Evolutionary conservation across 2,888 invertebrate species (phyloP), one percentile per base, ranked within the genome.

Genomic region (Ophion costatus): DNA sequence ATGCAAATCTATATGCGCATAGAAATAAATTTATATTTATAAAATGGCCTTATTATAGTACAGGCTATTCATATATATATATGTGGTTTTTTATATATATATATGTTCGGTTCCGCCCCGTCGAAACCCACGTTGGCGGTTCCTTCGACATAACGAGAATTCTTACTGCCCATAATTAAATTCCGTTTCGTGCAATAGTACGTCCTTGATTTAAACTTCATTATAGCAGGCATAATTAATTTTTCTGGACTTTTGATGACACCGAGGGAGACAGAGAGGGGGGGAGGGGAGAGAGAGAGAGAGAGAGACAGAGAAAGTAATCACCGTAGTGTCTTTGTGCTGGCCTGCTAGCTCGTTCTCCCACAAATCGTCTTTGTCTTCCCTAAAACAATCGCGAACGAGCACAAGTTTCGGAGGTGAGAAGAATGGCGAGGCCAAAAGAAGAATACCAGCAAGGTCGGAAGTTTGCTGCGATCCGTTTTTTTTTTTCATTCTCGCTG

Each of bases 381-480:
- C 1, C 56, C 24, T 51, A 51, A 73, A 79, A 84, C 85, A 82
- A 82, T 82, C 73, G 85, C 76, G 63, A 73, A 76, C 57, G 71
- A 33, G 71, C 71, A 73, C 71, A 77, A 70, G 84, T 71, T 70
- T 67, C 10, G 17, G 63, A 63, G 67, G 45, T 38, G 66, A 74
- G 70, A 73, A 80, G n/a, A 76, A 80, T 80, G 73, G 42, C 42
- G 71, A 61, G 45, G 56, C 24, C 14, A 42, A 59, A 51, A 24
- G 71, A 38, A 66, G 66, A 57, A 24, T 20, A 45, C 22, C 24
- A 51, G 17, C 38, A 61, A 20, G 38, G 56, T 29, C 67, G 56
- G 29, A 67, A 82, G 74, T 45, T 33, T 45, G 61, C 75, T 59
- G 59, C 71, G 75, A 71, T 82, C 76, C 22, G 5, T 51, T 64